Conservation (phyloP, 2,797 vertebrate genomes). For the Leptoclinus maculatus region DNA sequence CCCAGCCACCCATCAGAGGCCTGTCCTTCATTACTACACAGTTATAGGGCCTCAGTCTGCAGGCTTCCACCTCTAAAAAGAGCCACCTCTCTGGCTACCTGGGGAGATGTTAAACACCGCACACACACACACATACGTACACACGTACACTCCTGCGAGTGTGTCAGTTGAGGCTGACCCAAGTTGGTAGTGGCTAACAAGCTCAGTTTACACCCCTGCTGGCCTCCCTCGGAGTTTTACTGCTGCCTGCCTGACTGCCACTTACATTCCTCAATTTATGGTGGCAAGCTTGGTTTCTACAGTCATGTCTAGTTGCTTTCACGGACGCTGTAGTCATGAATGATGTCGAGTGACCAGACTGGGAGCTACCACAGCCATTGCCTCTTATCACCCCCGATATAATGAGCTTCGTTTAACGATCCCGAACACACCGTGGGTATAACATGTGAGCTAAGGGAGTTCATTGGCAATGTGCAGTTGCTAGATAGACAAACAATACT, state of each 20-base stretch:
- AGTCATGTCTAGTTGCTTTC: slow-evolving; percentile 73
- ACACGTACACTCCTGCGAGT: slow-evolving; percentile 49
- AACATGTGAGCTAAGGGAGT: slow-evolving; percentile 49
- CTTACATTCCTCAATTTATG: slow-evolving; percentile 84
- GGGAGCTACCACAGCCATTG: slow-evolving; percentile 37
- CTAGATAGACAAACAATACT: slow-evolving; percentile 55
- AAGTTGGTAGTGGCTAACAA: slow-evolving; percentile 72
- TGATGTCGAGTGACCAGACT: slow-evolving; percentile 65
- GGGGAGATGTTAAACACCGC: slow-evolving; percentile 62
- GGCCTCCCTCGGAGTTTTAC: slow-evolving; percentile 79
- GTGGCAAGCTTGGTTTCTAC: slow-evolving; percentile 74
- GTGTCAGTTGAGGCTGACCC: slow-evolving; percentile 64
- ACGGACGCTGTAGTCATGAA: slow-evolving; percentile 61
- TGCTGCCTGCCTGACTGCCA: slow-evolving; percentile 73
- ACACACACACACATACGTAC: slow-evolving; percentile 43
- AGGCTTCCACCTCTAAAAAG: slow-evolving; percentile 68
- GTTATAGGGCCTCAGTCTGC: slow-evolving; percentile 64
- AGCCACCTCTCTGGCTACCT: slow-evolving; percentile 66
- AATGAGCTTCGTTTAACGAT: slow-evolving; percentile 60
- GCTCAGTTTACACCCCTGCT: slow-evolving; percentile 78
- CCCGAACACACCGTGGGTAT: slow-evolving; percentile 9
- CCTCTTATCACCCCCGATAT: slow-evolving; percentile 63
- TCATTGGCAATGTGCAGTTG: slow-evolving; percentile 42
- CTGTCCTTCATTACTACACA: slow-evolving; percentile 73
- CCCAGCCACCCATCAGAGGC: slow-evolving; percentile 59